Base-by-base conservation (phyloP, 2,888 invertebrate genomes). In the Lepidocyrtinus sp. region DNA sequence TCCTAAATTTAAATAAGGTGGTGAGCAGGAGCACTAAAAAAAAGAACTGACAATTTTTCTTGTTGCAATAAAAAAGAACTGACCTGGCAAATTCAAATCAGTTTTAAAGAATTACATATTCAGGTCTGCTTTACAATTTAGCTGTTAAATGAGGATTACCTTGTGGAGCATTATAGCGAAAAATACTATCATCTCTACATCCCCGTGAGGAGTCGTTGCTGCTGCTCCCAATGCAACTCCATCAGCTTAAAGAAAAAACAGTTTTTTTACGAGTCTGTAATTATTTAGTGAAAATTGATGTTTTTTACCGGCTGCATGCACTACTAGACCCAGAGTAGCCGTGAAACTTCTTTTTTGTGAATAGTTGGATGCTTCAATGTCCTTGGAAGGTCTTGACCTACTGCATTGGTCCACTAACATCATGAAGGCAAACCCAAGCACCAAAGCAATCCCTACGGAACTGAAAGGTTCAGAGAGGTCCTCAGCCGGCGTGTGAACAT, bases 131-230 rank as follows among this genome's bases (percentile, higher is more conserved):
- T 25, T 19, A 50, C n/a, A 7, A 63, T 26, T 17, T 55, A 15
- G 21, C n/a, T n/a, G n/a, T 25, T n/a, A 75, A n/a, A n/a, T n/a
- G n/a, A n/a, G n/a, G n/a, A 69, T 87, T 88, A 93, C 93, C 90
- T 99, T 99, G 88, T 99, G 99, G 71, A 99, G 89, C 98, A 99
- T 99, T 85, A 99, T 99, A 1, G 99, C 99, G 27, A 99, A 88
- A 89, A 99, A 99, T 9, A 99, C 98, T 82, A 99, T 98, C 87
- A 98, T 92, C 89, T 99, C 99, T 0, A 99, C 96, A 88, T 98
- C 98, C 0, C 96, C 93, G 88, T 98, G 98, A 1, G 96, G 94
- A 0, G 98, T 97, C 0, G 97, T 96, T 0, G 98, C 98, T 0
- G 99, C 99, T 0, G 99, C 98, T n/a, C 99, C 99, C 17, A 99